Evolutionary conservation across 2,113 vertebrate species (phyloP).

Genomic region (Tragelaphus buxtoni): DNA sequence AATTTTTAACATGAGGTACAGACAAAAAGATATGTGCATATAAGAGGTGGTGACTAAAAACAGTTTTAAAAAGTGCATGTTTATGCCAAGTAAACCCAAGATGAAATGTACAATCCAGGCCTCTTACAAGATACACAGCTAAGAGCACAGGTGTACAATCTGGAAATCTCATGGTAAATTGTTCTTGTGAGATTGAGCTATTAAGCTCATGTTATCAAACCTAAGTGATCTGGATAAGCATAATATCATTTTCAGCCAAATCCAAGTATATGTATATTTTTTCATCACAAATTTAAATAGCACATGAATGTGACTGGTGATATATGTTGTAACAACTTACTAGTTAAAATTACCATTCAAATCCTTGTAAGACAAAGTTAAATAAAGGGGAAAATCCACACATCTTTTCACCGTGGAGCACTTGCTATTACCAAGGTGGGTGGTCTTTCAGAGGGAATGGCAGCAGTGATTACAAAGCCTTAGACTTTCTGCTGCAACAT

Average conservation of each 20-base stretch:
- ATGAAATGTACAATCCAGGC: neutral
- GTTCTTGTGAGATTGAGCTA: slow-evolving; percentile 7
- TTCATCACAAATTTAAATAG: slow-evolving; percentile 48
- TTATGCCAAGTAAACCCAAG: neutral
- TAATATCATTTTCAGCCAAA: slow-evolving; percentile 9
- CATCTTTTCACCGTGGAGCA: neutral
- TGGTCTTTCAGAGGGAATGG: slow-evolving; percentile 18
- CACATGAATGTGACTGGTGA: neutral
- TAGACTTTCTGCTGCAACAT: neutral
- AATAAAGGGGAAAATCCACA: slow-evolving; percentile 38
- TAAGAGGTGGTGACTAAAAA: neutral
- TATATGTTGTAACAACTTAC: slow-evolving; percentile 35
- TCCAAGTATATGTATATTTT: neutral
- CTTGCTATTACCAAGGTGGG: slow-evolving; percentile 11
- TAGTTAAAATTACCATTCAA: slow-evolving; percentile 26
- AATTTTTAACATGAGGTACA: neutral
- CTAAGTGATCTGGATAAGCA: slow-evolving; percentile 15
- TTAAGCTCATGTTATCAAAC: slow-evolving; percentile 29
- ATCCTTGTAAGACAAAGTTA: slow-evolving; percentile 39
- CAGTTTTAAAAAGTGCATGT: neutral
- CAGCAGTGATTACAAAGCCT: neutral
- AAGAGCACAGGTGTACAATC: neutral
- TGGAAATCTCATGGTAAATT: slow-evolving; percentile 12
- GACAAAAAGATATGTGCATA: neutral
- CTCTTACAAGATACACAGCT: neutral